Evolutionary conservation across 1,140 invertebrate species (phyloP).

Genomic region (Centruroides sculpturatus): DNA sequence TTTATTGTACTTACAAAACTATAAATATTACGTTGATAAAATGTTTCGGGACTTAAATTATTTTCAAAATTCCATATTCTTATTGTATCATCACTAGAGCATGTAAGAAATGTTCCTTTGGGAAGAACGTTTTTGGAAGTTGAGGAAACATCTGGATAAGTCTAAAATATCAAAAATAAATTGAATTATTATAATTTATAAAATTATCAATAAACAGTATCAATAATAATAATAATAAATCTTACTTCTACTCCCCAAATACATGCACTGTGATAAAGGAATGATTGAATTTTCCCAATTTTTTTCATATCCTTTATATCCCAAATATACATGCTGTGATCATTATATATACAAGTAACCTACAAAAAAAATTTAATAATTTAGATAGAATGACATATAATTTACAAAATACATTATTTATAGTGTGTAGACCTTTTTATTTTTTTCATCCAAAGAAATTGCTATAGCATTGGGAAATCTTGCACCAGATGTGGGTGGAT

Average conservation of each 20-base stretch:
- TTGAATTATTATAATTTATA: neutral
- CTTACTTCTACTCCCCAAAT: slow-evolving; percentile 90
- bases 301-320: slow-evolving; percentile 78
- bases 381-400: neutral
- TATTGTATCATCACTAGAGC: slow-evolving; percentile 89
- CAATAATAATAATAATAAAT: slow-evolving; percentile 20
- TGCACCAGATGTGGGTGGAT: slow-evolving; percentile 57
- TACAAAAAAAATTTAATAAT: neutral
- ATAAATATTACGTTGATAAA: slow-evolving; percentile 69
- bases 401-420: neutral
- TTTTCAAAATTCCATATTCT: slow-evolving; percentile 70
- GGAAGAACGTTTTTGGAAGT: slow-evolving; percentile 44
- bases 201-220: neutral
- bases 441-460: slow-evolving; percentile 65
- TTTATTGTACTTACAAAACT: slow-evolving; percentile 48
- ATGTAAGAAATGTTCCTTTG: slow-evolving; percentile 69
- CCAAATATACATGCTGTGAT: slow-evolving; percentile 92
- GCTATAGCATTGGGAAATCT: slow-evolving; percentile 80
- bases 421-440: slow-evolving; percentile 42
- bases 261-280: slow-evolving; percentile 86
- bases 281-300: slow-evolving; percentile 86
- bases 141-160: slow-evolving; percentile 19
- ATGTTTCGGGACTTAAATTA: slow-evolving; percentile 32
- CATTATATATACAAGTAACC: slow-evolving; percentile 81
- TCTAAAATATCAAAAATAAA: neutral